Conservation (phyloP, 2,888 invertebrate species). For the Bruchidius siliquastri region DNA sequence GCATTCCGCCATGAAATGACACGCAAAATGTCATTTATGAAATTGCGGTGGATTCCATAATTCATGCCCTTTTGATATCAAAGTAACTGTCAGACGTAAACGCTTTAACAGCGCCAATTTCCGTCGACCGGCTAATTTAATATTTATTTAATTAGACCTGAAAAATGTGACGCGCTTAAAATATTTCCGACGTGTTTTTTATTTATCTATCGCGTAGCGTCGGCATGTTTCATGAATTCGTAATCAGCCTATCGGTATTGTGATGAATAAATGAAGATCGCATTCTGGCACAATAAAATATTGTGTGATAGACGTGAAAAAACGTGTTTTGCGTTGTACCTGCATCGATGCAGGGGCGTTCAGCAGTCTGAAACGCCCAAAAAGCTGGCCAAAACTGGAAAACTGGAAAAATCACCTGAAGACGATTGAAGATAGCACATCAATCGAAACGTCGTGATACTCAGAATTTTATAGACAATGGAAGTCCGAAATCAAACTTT, state of each 20-base stretch:
- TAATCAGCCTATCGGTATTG: constrained; percentile 8
- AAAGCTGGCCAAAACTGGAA: too few relatives aligned
- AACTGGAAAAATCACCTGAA: too few relatives aligned
- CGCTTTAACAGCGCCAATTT: constrained; percentile 27
- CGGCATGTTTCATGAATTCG: constrained; percentile 9
- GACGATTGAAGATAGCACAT: too few relatives aligned
- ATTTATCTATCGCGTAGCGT: constrained; percentile 10
- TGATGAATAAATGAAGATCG: constrained; percentile 7
- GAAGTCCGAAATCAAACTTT: too few relatives aligned
- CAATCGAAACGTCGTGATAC: too few relatives aligned
- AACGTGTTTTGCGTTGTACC: neutral
- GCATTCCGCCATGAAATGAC: constrained; percentile 13
- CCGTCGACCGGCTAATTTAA: constrained; percentile 22
- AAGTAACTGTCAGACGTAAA: constrained; percentile 30
- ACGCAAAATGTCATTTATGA: constrained; percentile 35
- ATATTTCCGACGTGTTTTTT: constrained; percentile 21
- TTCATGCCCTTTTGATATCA: constrained; percentile 31
- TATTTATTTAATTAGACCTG: constrained; percentile 29
- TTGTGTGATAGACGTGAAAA: neutral
- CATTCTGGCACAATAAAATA: neutral
- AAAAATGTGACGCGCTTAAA: constrained; percentile 20
- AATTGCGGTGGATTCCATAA: constrained; percentile 33
- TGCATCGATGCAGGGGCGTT: too few relatives aligned
- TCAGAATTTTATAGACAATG: too few relatives aligned
- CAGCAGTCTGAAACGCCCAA: too few relatives aligned